Evolutionary conservation across 2,113 vertebrate species (phyloP).

Genomic region (Anhinga rufa): DNA sequence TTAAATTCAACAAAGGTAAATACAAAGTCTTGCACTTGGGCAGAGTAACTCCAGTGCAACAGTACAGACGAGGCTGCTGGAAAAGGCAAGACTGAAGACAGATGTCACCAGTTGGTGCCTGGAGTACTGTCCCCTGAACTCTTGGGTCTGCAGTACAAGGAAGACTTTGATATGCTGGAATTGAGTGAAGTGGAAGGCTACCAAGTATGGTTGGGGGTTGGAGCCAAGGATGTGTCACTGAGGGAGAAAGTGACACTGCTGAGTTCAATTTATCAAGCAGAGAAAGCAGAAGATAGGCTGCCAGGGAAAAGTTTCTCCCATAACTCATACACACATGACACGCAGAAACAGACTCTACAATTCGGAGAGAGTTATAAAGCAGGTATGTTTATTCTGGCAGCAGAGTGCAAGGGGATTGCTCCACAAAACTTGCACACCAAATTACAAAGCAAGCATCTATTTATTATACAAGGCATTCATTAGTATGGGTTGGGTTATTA

Average conservation of each 20-base stretch:
- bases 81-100: not conserved
- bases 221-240: not conserved
- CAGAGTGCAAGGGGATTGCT: no score
- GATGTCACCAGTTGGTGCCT: not conserved
- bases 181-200: not conserved
- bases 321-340: not conserved
- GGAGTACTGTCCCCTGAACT: not conserved
- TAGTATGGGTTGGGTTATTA: no score
- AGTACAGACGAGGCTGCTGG: not conserved
- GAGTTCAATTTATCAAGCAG: not conserved
- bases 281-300: not conserved
- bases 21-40: not conserved
- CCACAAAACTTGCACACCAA: no score
- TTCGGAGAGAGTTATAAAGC: no score
- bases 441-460: no score
- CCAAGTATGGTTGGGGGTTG: not conserved
- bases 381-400: no score
- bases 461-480: no score
- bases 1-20: not conserved
- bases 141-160: not conserved
- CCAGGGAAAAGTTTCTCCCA: not conserved
- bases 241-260: not conserved
- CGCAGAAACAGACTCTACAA: no score
- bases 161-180: not conserved
- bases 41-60: not conserved